Evolutionary conservation across 92 coral and sea anemone species (phyloP).

Genomic region (Parazoanthus swiftii): DNA sequence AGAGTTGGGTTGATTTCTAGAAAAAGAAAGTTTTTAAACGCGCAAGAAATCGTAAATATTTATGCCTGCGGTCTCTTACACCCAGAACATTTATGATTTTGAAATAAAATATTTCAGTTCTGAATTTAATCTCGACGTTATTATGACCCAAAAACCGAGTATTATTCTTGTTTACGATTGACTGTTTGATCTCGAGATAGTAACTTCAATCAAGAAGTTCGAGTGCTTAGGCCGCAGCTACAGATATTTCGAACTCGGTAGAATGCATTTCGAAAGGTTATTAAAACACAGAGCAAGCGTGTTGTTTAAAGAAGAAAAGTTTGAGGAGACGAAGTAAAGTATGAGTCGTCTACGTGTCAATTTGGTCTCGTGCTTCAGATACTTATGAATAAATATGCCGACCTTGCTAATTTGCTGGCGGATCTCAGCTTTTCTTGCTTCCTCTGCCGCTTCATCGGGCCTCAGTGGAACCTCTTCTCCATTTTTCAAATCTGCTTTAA

Average conservation of each 20-base stretch:
- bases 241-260: background rate
- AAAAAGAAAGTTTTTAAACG: background rate
- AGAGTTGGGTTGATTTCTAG: background rate
- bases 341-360: constrained; percentile 59
- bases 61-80: background rate
- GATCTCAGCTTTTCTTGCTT: constrained; percentile 83
- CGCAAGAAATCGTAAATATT: background rate
- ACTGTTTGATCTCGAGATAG: background rate
- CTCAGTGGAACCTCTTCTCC: constrained; percentile 68
- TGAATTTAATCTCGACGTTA: background rate
- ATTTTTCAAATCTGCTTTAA: constrained; percentile 50
- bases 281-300: background rate
- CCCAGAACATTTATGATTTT: background rate
- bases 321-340: background rate
- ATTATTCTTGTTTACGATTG: background rate
- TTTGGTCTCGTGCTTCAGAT: constrained; percentile 20
- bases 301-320: background rate
- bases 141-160: background rate
- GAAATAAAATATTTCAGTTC: too few species aligned
- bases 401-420: constrained; percentile 82
- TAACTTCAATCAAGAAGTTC: background rate
- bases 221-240: background rate
- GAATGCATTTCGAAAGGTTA: background rate
- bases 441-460: constrained; percentile 90
- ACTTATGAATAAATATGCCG: constrained; percentile 37